Evolutionary conservation across 2,113 vertebrate genomes (phyloP).

Genomic region (Saguinus midas): DNA sequence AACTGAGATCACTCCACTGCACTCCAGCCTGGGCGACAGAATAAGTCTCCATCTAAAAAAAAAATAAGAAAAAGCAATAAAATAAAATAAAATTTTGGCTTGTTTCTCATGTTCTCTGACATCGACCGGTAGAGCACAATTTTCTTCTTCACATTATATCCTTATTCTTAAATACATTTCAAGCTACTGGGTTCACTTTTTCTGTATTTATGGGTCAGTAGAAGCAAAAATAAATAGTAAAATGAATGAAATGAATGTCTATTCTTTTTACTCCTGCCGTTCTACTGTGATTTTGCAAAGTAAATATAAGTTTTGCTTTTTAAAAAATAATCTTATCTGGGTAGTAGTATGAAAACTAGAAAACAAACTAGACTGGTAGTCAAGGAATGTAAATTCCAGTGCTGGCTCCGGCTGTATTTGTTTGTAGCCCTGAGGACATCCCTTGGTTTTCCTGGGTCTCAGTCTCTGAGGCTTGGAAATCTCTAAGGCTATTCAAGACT

Average conservation of each 20-base stretch:
- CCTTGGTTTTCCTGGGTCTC: background rate
- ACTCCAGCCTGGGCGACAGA: too few species aligned
- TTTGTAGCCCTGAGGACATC: background rate
- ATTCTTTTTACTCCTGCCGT: background rate
- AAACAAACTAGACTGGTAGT: background rate
- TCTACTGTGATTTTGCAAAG: conserved; percentile 11
- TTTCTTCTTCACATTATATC: background rate
- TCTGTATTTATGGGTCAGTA: background rate
- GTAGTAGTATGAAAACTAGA: background rate
- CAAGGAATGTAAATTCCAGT: background rate
- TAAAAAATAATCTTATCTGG: background rate
- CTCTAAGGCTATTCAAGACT: background rate
- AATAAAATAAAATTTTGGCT: background rate
- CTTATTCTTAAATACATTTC: background rate
- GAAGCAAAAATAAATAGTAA: background rate
- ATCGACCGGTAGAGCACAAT: background rate
- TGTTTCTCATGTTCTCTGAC: background rate
- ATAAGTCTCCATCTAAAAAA: too few species aligned
- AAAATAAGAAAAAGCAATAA: too few species aligned
- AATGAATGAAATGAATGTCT: background rate
- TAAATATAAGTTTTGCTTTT: background rate
- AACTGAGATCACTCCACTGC: too few species aligned
- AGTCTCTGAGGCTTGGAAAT: background rate
- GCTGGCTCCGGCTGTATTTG: background rate
- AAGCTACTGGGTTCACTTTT: background rate